Evolutionary conservation across 30 jellyfish, hydroid and myxozoan genomes (phyloP).

Genomic region (Hydractinia echinata): DNA sequence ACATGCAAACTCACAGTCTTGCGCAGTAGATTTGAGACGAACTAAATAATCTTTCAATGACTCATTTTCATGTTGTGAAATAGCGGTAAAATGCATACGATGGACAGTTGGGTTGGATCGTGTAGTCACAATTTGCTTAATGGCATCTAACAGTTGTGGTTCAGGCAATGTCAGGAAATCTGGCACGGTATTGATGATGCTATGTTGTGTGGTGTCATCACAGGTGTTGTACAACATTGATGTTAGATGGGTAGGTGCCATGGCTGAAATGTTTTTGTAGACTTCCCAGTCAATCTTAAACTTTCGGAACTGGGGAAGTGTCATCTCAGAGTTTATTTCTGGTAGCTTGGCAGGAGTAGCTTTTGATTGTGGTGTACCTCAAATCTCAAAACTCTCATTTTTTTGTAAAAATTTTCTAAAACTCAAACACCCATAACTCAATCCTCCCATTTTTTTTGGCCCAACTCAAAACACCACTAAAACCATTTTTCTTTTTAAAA

Average conservation of each 20-base stretch:
- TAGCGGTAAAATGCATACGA: background rate
- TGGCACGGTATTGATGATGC: background rate
- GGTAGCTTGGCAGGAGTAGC: background rate
- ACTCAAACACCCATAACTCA: too few species aligned
- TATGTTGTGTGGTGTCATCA: slow-evolving; percentile 10
- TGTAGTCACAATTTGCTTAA: background rate
- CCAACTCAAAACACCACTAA: too few species aligned
- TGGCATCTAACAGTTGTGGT: background rate
- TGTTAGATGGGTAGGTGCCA: background rate
- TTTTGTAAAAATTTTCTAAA: too few species aligned
- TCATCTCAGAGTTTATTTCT: background rate
- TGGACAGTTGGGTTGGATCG: background rate
- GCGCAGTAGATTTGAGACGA: background rate
- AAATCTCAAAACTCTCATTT: too few species aligned
- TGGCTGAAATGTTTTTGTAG: background rate
- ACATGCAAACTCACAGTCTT: slow-evolving; percentile 9
- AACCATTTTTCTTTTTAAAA: too few species aligned
- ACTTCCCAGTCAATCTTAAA: slow-evolving; percentile 7
- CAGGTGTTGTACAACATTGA: background rate
- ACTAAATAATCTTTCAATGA: background rate
- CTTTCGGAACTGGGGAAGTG: background rate
- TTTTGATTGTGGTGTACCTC: slow-evolving; percentile 6
- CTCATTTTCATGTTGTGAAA: background rate
- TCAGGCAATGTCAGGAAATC: background rate
- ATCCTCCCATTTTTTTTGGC: too few species aligned